These are phyloP conservation scores for Cydia strobilella DNA, from an alignment of 1,140 invertebrate species.

Conservation along the genomic window DNA sequence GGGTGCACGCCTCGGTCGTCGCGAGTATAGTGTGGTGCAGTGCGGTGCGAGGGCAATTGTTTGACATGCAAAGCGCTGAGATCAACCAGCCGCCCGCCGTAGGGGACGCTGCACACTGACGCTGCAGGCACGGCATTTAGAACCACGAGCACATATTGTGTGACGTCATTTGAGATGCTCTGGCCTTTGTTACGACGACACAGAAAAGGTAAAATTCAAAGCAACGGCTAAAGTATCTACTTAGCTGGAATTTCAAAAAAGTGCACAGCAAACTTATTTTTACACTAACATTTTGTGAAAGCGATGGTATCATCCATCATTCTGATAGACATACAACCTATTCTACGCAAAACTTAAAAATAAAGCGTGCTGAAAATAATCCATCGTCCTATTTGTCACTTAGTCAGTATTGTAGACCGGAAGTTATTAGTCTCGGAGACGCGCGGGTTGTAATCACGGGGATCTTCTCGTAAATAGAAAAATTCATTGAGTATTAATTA, in stretches of 20 bases:
- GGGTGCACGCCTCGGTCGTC: constrained; percentile 58
- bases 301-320: background rate
- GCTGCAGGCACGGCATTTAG: constrained; percentile 21
- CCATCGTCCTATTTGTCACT: constrained; percentile 22
- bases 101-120: constrained; percentile 39
- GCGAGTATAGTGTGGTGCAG: constrained; percentile 53
- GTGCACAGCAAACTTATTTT: background rate
- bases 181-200: background rate
- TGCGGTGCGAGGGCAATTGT: constrained; percentile 65
- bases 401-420: constrained; percentile 13
- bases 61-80: constrained; percentile 73
- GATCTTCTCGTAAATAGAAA: constrained; percentile 35
- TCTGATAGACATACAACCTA: background rate
- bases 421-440: constrained; percentile 25
- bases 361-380: constrained; percentile 19
- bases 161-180: constrained; percentile 16
- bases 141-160: constrained; percentile 19
- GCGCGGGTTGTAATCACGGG: constrained; percentile 29
- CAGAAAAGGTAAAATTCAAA: background rate
- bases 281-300: background rate
- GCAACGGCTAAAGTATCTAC: background rate
- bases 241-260: background rate
- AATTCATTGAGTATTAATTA: constrained; percentile 39
- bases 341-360: constrained; percentile 18
- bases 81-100: constrained; percentile 61